Base-by-base conservation (phyloP, 2,113 vertebrate genomes). In the Cairina moschata region DNA sequence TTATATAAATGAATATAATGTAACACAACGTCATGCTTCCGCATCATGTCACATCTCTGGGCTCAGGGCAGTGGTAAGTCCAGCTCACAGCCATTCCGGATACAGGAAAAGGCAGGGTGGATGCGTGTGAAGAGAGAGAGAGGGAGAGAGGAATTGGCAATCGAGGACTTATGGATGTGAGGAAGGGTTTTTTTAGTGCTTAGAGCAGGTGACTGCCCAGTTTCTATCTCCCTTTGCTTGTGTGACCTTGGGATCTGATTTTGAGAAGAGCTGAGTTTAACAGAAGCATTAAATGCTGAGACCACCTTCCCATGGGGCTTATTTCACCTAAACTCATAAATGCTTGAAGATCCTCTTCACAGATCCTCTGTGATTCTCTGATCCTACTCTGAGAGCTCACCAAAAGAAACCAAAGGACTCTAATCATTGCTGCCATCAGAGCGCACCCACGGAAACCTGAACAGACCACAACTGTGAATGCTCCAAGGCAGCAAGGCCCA, bases 391-490 rank as follows among this genome's bases (percentile, higher is more conserved):
- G 52, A 92, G 54, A 89, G 72, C 40, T 69, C 59, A 66, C 32
- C 46, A 40, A 55, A 95, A 88, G 86, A 83, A 88, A 95, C 84
- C 67, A 63, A 73, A 79, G 59, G 44, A 55, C 59, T 95, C 58
- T 87, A 83, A 79, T 76, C 42, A 62, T 89, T 83, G 80, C 63
- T 94, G 79, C 94, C 83, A 91, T 69, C 91, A 91, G 69, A 12
- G 76, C 0, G 31, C 87, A 82, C 72, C 78, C 91, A 84, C 2
- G 0, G 96, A 97, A 97, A 97, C 96, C 82, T 83, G 93, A 96
- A 97, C 89, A 94, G 90, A 85, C 80, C 93, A 96, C 96, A 97
- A 94, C 91, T 97, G 97, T 54, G 95, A 94, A 93, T 77, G 91
- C 92, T 96, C 67, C 93, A 83, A 94, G 94, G 87, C 96, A 92